Evolutionary conservation across 53 echinoderm and acorn worm species (phyloP).

Genomic region (Arbacia lixula): DNA sequence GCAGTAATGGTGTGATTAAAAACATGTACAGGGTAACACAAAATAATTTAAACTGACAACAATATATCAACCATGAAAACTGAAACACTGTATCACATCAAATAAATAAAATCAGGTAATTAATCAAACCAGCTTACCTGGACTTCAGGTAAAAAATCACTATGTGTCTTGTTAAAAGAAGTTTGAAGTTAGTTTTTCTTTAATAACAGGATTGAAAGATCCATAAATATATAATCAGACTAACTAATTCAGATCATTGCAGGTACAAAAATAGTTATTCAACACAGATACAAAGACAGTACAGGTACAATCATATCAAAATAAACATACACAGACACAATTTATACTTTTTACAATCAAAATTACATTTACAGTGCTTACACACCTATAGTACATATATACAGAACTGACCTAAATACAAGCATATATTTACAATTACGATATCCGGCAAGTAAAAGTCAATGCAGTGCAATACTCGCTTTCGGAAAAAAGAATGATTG

Average conservation of each 20-base stretch:
- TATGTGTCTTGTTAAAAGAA: no score
- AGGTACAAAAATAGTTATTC: constrained; percentile 47
- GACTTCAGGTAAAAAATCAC: no score
- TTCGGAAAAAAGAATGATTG: background rate
- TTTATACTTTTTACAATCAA: constrained; percentile 48
- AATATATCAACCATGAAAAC: background rate
- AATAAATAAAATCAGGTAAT: constrained; percentile 38
- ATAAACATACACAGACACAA: constrained; percentile 41
- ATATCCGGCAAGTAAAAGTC: constrained; percentile 15
- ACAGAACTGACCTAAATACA: constrained; percentile 14
- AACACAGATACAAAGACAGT: constrained; percentile 48
- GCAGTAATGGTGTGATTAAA: no score
- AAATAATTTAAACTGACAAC: constrained; percentile 20
- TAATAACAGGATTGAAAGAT: no score
- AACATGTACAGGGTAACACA: no score
- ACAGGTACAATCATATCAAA: constrained; percentile 44
- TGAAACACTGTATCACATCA: constrained; percentile 3
- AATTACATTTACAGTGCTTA: constrained; percentile 40
- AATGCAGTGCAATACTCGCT: no score
- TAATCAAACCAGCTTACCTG: no score
- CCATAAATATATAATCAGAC: no score
- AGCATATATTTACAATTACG: constrained; percentile 20
- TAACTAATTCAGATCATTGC: background rate
- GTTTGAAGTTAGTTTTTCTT: no score
- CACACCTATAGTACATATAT: constrained; percentile 44